Evolutionary conservation across 2,113 vertebrate species (phyloP).

Genomic region (Periophthalmus modestus): DNA sequence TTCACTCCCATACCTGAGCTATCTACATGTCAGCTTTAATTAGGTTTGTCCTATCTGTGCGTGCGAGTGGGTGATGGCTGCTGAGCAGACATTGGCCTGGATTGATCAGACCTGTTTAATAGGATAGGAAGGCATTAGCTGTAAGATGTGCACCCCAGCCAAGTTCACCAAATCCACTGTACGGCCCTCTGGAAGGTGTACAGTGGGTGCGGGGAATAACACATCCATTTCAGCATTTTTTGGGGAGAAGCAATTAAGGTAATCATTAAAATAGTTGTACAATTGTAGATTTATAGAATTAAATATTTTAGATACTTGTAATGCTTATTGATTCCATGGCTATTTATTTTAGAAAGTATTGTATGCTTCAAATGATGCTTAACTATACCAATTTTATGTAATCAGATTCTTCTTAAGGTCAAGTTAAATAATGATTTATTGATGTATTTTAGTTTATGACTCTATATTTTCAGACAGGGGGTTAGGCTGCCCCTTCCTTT

Average conservation of each 20-base stretch:
- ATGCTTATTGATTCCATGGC: not conserved
- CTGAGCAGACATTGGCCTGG: conserved; percentile 78
- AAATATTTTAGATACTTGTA: conserved; percentile 11
- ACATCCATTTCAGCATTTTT: conserved; percentile 58
- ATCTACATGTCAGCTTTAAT: conserved; percentile 57
- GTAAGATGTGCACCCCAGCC: conserved; percentile 64
- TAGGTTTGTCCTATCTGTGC: conserved; percentile 44
- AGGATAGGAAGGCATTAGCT: conserved; percentile 77
- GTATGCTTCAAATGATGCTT: not conserved
- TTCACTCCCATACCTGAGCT: not conserved
- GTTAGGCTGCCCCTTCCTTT: conserved; percentile 32
- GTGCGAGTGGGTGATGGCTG: conserved; percentile 47
- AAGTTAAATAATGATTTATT: conserved; percentile 17
- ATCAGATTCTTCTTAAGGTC: not conserved
- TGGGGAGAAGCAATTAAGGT: conserved; percentile 57
- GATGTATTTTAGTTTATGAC: not conserved
- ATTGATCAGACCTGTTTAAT: conserved; percentile 74
- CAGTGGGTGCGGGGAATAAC: conserved; percentile 54
- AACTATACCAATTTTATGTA: not conserved
- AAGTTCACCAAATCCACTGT: conserved; percentile 72
- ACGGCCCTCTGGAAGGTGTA: conserved; percentile 66
- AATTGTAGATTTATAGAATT: too few relatives aligned
- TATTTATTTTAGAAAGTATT: conserved; percentile 1
- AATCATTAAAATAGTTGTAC: conserved; percentile 16
- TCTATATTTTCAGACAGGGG: conserved; percentile 32